Base-by-base conservation (phyloP, 2,888 invertebrate species). In the Lasioglossum calceatum region DNA sequence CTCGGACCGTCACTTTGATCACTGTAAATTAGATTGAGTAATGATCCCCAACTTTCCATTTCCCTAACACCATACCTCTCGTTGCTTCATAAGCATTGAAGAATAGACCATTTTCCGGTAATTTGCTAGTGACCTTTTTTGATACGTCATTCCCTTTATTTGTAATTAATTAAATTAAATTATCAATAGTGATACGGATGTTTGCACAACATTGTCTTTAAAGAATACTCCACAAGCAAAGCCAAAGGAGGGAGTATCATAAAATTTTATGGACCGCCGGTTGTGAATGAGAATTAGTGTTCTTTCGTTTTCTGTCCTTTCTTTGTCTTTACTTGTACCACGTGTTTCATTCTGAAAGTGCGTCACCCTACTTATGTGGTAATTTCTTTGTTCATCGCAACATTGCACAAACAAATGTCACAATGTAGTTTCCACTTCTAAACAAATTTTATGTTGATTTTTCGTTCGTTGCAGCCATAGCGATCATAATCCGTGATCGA, bases 401-500 rank as follows among this genome's bases (percentile, higher is more conserved):
- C 71, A 80, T 83, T 75, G 78, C 84, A 77, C 67, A 81, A 70
- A 81, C 42, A 58, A 90, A 80, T 27, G 16, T 75, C 73, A 86
- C 73, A 79, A 74, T 80, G 39, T 36, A 77, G 75, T 79, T 84
- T 70, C 80, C 72, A 39, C 42, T 44, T 82, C 16, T 82, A 71
- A 71, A 71, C 44, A 72, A 70, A 70, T 84, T 78, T 79, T 85
- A 86, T 67, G 81, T 78, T 61, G 77, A 8, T 16, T 77, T 14
- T 23, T 78, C 67, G 16, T 71, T 44, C 54, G 14, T 76, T 67
- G 64, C 19, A 36, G 89, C 85, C 80, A 91, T 50, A 14, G 85
- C 54, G 27, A 78, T 12, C 58, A 91, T 76, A 54, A 88, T 90
- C 4, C 94, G 93, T 32, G 96, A 96, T 92, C 95, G 96, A n/a